Evolutionary conservation across 2,113 vertebrate genomes (phyloP), one percentile per base, ranked within the genome.

Genomic region (Bucco capensis): DNA sequence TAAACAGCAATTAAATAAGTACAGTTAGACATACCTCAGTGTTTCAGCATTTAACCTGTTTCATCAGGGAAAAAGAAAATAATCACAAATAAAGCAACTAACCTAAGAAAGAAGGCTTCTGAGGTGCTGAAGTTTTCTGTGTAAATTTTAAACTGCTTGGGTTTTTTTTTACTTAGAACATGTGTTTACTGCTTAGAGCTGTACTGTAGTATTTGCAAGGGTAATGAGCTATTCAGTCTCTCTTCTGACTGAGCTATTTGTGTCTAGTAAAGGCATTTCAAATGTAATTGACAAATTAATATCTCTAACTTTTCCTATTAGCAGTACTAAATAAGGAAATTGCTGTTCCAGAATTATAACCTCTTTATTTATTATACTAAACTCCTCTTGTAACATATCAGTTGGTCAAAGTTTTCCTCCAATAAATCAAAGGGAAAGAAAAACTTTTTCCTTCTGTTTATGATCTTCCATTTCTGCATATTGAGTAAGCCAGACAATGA

Each of bases 251-350:
- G 73, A 92, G 56, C 56, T 88, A 77, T 88, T 92, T 80, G 35
- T 44, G 60, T 58, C 82, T 85, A 64, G 60, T 86, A 88, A 88
- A 91, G 80, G 85, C 24, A 58, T 71, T 95, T 88, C 73, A 91
- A 92, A 86, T 56, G 19, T 70, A 94, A 89, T 56, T 90, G 95
- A 91, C 75, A 94, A 95, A 95, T 95, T 89, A 89, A 88, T 70
- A 88, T 88, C 35, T 70, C 50, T 61, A 93, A 82, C 77, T 93
- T 95, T 85, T 85, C 47, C 67, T 67, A 94, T 94, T 93, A 96
- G 72, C 62, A 47, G 35, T 58, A 91, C 94, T 95, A 91, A 92
- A 94, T 77, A 83, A 91, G 79, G 92, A 95, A 95, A 94, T 88
- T 58, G 60, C 13, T 89, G 86, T 95, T 96, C 88, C 93, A 89